phyloP scores from a whole-genome alignment of 2,888 invertebrate species.

The Campoletis raptor region DNA sequence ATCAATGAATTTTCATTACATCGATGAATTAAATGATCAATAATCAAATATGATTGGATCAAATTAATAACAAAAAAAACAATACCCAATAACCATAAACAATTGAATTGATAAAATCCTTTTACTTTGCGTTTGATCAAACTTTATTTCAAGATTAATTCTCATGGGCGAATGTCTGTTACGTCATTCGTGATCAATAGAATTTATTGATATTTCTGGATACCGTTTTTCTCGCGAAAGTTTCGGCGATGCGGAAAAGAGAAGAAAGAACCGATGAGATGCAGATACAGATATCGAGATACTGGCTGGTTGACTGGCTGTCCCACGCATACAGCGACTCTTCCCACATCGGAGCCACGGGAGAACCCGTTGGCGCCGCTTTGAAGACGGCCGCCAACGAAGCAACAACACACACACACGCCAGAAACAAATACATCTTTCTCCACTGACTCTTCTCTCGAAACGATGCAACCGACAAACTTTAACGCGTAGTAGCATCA shows the following conservation, averaged over 20 bases:
- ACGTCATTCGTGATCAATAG: neutral
- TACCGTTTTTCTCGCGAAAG: slow-evolving; percentile 27
- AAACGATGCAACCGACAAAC: slow-evolving; percentile 31
- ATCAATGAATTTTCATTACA: neutral
- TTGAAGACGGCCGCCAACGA: slow-evolving; percentile 72
- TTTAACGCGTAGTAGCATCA: slow-evolving; percentile 34
- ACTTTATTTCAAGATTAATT: neutral
- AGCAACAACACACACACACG: slow-evolving; percentile 11
- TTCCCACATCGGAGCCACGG: slow-evolving; percentile 54
- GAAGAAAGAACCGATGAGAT: neutral
- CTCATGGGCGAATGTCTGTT: neutral
- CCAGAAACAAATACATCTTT: slow-evolving; percentile 19
- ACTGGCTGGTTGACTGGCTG: slow-evolving; percentile 28
- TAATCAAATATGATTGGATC: neutral
- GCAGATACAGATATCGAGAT: slow-evolving; percentile 17
- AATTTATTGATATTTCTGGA: neutral
- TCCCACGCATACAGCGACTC: slow-evolving; percentile 57
- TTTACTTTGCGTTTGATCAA: neutral
- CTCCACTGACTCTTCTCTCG: slow-evolving; percentile 8
- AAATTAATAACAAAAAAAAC: too few relatives aligned
- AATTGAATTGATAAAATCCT: too few relatives aligned
- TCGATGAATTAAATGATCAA: neutral
- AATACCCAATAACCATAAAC: too few relatives aligned
- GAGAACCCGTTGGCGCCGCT: slow-evolving; percentile 70
- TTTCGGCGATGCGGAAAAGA: slow-evolving; percentile 48